Conservation (phyloP, 2,113 vertebrate genomes). For the Mastomys natalensis region DNA sequence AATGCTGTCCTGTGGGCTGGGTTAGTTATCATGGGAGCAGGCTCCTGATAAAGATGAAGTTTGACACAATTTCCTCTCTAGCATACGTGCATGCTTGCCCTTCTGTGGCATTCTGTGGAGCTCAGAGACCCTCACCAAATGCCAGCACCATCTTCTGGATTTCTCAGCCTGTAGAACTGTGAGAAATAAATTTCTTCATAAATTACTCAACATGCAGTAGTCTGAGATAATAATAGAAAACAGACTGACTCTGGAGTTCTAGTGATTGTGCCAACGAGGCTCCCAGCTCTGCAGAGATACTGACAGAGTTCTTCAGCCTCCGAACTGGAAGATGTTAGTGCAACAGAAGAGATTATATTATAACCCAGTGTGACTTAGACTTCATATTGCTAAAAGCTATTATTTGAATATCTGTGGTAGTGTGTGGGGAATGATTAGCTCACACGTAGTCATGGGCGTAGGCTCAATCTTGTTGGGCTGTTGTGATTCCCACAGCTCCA, state of each 20-base stretch:
- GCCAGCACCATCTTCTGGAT: neutral
- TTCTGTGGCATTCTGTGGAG: neutral
- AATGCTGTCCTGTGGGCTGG: neutral
- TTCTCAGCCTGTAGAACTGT: neutral
- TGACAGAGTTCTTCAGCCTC: neutral
- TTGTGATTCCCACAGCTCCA: too few relatives aligned
- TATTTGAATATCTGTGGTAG: neutral
- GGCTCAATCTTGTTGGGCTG: too few relatives aligned
- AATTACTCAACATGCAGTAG: neutral
- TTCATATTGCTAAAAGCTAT: neutral
- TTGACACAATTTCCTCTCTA: neutral
- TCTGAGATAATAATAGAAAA: neutral
- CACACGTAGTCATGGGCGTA: too few relatives aligned
- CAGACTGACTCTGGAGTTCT: neutral
- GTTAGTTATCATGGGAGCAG: neutral
- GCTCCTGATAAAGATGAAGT: neutral
- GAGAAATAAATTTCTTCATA: neutral
- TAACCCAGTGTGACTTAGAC: neutral
- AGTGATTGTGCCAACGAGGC: neutral
- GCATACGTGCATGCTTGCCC: neutral
- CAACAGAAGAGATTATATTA: neutral
- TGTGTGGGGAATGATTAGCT: too few relatives aligned
- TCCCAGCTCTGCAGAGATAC: neutral
- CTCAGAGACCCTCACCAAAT: neutral
- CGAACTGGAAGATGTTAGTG: neutral